Conservation (phyloP, 2,888 invertebrate genomes). For the Electrophaes corylata region DNA sequence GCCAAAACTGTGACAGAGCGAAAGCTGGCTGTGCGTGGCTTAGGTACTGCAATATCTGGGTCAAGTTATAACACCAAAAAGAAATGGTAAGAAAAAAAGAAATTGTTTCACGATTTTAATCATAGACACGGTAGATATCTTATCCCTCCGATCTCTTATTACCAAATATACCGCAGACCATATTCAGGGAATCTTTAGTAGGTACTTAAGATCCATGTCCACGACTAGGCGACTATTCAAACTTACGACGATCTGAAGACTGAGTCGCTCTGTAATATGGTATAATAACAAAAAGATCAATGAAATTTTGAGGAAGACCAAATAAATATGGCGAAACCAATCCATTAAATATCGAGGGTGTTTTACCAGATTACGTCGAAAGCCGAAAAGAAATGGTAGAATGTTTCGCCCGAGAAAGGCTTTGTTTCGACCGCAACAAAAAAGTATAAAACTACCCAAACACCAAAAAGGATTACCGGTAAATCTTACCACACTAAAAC, state of each 20-base stretch:
- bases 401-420: slow-evolving; percentile 7
- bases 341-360: slow-evolving; percentile 16
- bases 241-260: no score
- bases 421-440: slow-evolving; percentile 17
- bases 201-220: no score
- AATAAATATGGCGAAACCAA: slow-evolving; percentile 11
- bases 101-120: no score
- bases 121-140: no score
- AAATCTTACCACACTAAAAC: slow-evolving; percentile 29
- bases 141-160: no score
- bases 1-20: no score
- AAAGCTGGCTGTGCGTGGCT: no score
- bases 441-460: slow-evolving; percentile 14
- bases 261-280: no score
- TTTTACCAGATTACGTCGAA: slow-evolving; percentile 11
- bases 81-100: not conserved
- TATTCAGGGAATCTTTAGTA: no score
- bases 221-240: no score
- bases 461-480: slow-evolving; percentile 23
- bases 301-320: slow-evolving; percentile 3
- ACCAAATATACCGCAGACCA: no score
- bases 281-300: no score
- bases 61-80: not conserved
- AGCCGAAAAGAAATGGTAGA: slow-evolving; percentile 10
- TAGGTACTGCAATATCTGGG: not conserved